Evolutionary conservation across 2,797 vertebrate genomes (phyloP), one percentile per base, ranked within the genome.

Genomic region (Xiphorhynchus erythropygius): DNA sequence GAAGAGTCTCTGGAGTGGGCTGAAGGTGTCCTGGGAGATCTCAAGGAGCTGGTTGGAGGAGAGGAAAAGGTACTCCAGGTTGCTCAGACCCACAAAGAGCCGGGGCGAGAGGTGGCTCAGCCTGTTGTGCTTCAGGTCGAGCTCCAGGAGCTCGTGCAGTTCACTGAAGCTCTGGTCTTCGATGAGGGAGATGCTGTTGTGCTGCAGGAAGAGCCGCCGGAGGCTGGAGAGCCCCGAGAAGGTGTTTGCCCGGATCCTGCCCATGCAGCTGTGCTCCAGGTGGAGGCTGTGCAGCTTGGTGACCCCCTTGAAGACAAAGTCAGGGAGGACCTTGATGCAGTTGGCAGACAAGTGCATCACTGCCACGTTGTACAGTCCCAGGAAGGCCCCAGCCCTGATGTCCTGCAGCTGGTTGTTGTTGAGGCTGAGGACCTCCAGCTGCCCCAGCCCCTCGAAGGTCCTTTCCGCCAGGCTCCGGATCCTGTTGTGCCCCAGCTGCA

Each of bases 331-430:
- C 33, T 93, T 98, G 90, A 99, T 98, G 93, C 99, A 99, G 94
- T 99, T 99, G 4, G 98, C 98, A 0, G 99, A 99, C 52, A 99
- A 97, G 88, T 99, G 99, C 95, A 99, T 98, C 84, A 99, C 99
- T 0, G 99, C 99, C 64, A 99, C 96, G 0, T 99, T 98, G 91
- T 97, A 95, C 27, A 99, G 98, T 18, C 99, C 99, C 2, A 97
- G 84, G 94, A 99, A 99, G 4, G 98, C 98, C 1, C 99, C 98
- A 0, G 92, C 57, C 81, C 98, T 97, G 76, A 99, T 97, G 83
- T 99, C 99, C 64, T 99, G 99, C 37, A 99, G 97, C 86, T 98
- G 98, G 94, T 99, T 99, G 96, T 99, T 97, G 32, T 99, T 99
- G 28, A 99, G 98, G 6, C 98, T 98, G 3, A 99, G 97, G 63